Base-by-base conservation (phyloP, 1,140 invertebrate genomes). In the Drosophila gunungcola region DNA sequence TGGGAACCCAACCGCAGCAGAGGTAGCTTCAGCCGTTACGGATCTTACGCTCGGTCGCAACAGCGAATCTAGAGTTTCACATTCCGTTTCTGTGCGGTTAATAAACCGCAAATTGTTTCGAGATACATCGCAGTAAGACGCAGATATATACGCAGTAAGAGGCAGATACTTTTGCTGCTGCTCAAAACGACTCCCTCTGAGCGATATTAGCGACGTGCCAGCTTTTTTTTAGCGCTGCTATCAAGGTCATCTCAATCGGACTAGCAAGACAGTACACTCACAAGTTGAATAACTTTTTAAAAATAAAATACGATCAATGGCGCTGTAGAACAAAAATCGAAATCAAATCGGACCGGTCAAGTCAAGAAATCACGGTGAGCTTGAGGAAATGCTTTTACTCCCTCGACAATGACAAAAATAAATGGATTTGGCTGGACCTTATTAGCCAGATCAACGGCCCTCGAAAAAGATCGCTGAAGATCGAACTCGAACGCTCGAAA, bases 261-360 rank as follows among this genome's bases (percentile, higher is more conserved):
- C 45, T 46, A 39, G 21, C 56, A 36, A 48, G 34, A 32, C 27
- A 54, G 42, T 48, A 61, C 21, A 69, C 32, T 64, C 58, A 36
- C 42, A 13, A 64, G 77, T 84, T 73, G 58, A 84, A 65, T 84
- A 73, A 78, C 73, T 67, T 80, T 73, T 54, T 38, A 38, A 77
- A 72, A 68, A 56, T 42, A 53, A 73, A 81, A 57, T 13, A 42
- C 51, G 53, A 43, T 38, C 39, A 60, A 41, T 54, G 55, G n/a
- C 43, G 43, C 7, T n/a, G 56, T 53, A 73, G 69, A 74, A 73
- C 32, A 10, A 21, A 38, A 29, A 43, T 27, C 13, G 29, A 10
- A 32, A 36, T 60, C 39, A 45, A 64, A 43, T 21, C 12, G 36
- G n/a, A 4, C 12, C 21, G 48, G 46, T 38, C 65, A 68, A 52